A percentile compares a stretch with the other conserved stretches of the same genome.
phyloP scores from a whole-genome alignment of 2,888 invertebrate species.

The Rhingia rostrata region DNA sequence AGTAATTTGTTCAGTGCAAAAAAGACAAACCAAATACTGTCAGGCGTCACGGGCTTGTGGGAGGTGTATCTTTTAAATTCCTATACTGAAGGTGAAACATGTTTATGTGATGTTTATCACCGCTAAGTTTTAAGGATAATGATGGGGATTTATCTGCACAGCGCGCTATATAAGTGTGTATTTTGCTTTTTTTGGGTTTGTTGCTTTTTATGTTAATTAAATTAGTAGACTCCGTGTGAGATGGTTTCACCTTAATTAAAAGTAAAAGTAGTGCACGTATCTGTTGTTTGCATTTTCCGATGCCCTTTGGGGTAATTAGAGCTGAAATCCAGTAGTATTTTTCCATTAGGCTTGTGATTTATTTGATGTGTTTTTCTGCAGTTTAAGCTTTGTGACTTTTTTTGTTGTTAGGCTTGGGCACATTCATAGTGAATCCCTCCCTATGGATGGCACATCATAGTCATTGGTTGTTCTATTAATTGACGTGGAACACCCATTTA shows the following conservation, averaged over 20 bases:
- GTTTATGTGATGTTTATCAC: constrained; percentile 58
- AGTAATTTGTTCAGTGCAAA: constrained; percentile 31
- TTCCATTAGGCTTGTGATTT: too few species aligned
- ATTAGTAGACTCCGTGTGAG: constrained; percentile 49
- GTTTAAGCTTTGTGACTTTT: too few species aligned
- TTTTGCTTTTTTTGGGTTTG: not conserved
- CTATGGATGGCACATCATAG: too few species aligned
- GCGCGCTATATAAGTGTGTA: not conserved
- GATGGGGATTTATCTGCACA: not conserved
- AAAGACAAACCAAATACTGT: constrained; percentile 21
- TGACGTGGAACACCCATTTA: too few species aligned
- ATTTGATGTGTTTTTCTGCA: too few species aligned
- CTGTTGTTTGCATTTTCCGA: constrained; percentile 41
- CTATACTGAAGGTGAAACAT: constrained; percentile 55
- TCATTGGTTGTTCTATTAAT: too few species aligned
- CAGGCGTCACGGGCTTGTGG: not conserved
- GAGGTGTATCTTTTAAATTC: constrained; percentile 29
- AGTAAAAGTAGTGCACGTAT: constrained; percentile 46
- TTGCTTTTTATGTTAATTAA: constrained; percentile 52
- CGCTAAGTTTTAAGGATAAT: constrained; percentile 49
- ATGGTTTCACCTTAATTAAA: constrained; percentile 63
- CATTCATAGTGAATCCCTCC: too few species aligned
- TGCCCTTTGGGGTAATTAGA: not conserved
- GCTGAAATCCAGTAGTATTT: not conserved
- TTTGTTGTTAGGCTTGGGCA: too few species aligned